Conservation (phyloP, 2,113 vertebrate genomes). For the Myotis yumanensis region DNA sequence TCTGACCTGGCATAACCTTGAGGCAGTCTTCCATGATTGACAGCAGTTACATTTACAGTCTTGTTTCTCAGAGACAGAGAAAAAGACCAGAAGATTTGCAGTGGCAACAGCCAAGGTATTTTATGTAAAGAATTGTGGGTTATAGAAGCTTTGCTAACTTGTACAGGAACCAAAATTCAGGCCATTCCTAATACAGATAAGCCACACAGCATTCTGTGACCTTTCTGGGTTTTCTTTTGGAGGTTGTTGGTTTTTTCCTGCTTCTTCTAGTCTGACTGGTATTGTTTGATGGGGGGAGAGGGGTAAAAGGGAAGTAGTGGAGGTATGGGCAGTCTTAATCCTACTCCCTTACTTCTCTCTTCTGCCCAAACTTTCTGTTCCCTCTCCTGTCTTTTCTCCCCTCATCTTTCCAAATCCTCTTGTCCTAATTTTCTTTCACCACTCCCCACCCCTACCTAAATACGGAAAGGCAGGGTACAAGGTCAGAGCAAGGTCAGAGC, state of each 20-base stretch:
- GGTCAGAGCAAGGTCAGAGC: neutral
- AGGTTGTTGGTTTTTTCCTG: neutral
- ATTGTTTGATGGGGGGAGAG: neutral
- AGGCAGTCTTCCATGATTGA: constrained; percentile 61
- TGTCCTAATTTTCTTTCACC: neutral
- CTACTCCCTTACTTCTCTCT: neutral
- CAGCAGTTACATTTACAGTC: constrained; percentile 70
- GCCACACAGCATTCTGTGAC: constrained; percentile 28
- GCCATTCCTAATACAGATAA: constrained; percentile 70
- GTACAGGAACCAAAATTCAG: constrained; percentile 58
- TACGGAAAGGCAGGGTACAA: neutral
- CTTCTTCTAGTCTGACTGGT: neutral
- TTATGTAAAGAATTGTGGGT: constrained; percentile 69
- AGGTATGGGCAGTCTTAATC: neutral
- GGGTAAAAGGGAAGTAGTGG: neutral
- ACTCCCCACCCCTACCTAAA: neutral
- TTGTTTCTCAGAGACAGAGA: constrained; percentile 58
- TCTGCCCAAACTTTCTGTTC: neutral
- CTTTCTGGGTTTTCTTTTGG: constrained; percentile 18
- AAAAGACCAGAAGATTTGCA: constrained; percentile 75
- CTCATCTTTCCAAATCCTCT: constrained; percentile 11
- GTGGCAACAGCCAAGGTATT: constrained; percentile 71
- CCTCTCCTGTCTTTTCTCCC: neutral
- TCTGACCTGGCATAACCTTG: constrained; percentile 75
- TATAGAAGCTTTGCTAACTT: constrained; percentile 66